A percentile compares a stretch with the other conserved stretches of the same genome.
These are phyloP conservation scores for Luidia sarsii DNA, from an alignment of 53 echinoderm and acorn worm species.

Conservation along the genomic window DNA sequence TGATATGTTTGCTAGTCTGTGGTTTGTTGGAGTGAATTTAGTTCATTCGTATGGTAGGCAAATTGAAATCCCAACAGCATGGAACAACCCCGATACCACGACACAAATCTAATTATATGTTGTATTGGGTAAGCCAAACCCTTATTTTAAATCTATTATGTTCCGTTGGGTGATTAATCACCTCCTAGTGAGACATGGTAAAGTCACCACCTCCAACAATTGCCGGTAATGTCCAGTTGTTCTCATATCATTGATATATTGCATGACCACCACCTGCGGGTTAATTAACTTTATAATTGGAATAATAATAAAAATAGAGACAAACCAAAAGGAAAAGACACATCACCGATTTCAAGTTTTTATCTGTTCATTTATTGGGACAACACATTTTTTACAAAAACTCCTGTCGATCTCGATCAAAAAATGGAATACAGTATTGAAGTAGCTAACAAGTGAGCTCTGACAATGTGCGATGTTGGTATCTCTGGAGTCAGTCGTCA, in stretches of 20 bases:
- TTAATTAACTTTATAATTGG: not conserved
- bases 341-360: not conserved
- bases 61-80: too few species aligned
- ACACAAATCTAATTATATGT: too few species aligned
- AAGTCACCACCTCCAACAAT: not conserved
- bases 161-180: too few species aligned
- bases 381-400: constrained; percentile 55
- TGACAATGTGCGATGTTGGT: too few species aligned
- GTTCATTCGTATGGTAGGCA: too few species aligned
- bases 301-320: not conserved
- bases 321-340: not conserved
- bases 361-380: constrained; percentile 49
- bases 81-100: too few species aligned
- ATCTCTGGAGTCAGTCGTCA: too few species aligned
- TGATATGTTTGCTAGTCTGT: too few species aligned
- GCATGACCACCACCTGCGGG: not conserved
- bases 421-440: constrained; percentile 46
- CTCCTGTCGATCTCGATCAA: constrained; percentile 20
- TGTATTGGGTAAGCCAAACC: too few species aligned
- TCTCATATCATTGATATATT: not conserved
- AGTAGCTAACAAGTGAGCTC: too few species aligned
- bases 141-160: too few species aligned
- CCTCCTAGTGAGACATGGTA: not conserved
- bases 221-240: not conserved
- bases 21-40: too few species aligned